Base-by-base conservation (phyloP, 2,113 vertebrate species). In the Panthera leo region DNA sequence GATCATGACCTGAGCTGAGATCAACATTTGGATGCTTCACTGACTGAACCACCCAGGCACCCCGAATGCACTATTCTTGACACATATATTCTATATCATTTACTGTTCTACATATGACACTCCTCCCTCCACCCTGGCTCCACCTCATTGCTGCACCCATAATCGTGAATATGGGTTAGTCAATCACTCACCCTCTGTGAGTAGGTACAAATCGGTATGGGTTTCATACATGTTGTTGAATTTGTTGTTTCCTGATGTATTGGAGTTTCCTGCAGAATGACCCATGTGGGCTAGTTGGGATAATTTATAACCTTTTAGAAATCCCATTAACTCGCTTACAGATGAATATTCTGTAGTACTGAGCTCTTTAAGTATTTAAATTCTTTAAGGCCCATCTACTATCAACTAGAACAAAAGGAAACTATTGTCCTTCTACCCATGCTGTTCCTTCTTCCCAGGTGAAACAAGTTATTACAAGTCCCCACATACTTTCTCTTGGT, bases 211-310 rank as follows among this genome's bases (percentile, higher is more conserved):
- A 48, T 14, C 29, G 25, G 25, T 75, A 14, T 16, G 53, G 34
- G 16, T 93, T 16, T 91, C 51, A 83, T 68, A 71, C 18, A 53
- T 82, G 48, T 70, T 70, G 13, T 91, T 94, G 29, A 31, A 84
- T 79, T 94, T 96, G 89, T 94, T 96, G 89, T 92, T 95, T 95
- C 42, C 67, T 76, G 42, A 86, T 83, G 70, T 36, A 73, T n/a
- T 89, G 16, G 25, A 27, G 1, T 67, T 78, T 90, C 53, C 75
- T 92, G 2, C 15, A 83, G 55, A 89, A 76, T 90, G 68, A 90
- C 18, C 55, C 90, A 55, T 96, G 6, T 51, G 14, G 31, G n/a
- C 18, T 92, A 94, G 91, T n/a, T 94, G 51, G 58, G 73, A 68
- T 55, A 76, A 85, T 85, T 42, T 87, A 70, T 85, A 94, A 79